phyloP scores from a whole-genome alignment of 2,113 vertebrate genomes.

The Ascaphus truei region DNA sequence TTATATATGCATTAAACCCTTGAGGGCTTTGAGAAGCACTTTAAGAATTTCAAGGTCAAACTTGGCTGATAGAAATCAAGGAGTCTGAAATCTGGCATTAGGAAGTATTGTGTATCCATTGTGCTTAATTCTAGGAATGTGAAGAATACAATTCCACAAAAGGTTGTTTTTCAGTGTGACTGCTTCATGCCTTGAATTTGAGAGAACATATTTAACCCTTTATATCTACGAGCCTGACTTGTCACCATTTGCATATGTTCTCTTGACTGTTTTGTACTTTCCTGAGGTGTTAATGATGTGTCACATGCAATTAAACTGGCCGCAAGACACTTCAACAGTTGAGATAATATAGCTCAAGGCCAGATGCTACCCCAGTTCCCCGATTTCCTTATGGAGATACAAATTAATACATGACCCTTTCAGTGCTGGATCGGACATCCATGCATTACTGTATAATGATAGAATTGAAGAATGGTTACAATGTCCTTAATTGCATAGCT shows the following conservation, averaged over 20 bases:
- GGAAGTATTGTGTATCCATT: slow-evolving; percentile 34
- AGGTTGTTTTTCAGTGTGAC: slow-evolving; percentile 12
- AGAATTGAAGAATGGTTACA: no score
- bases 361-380: not conserved
- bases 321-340: not conserved
- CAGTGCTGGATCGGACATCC: no score
- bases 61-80: slow-evolving; percentile 26
- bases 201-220: slow-evolving; percentile 22
- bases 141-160: slow-evolving; percentile 28
- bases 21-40: not conserved
- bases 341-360: not conserved
- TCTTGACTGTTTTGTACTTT: not conserved
- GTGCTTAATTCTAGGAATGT: slow-evolving; percentile 29
- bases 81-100: slow-evolving; percentile 26
- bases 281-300: not conserved
- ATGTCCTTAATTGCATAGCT: no score
- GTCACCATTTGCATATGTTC: not conserved
- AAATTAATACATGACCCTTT: no score
- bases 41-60: slow-evolving; percentile 27
- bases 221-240: not conserved
- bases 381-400: not conserved
- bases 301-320: not conserved
- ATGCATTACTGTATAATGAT: no score
- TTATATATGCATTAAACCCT: not conserved
- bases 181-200: not conserved